Evolutionary conservation across 2,113 vertebrate genomes (phyloP), one percentile per base, ranked within the genome.

Genomic region (Mystacornis crossleyi): DNA sequence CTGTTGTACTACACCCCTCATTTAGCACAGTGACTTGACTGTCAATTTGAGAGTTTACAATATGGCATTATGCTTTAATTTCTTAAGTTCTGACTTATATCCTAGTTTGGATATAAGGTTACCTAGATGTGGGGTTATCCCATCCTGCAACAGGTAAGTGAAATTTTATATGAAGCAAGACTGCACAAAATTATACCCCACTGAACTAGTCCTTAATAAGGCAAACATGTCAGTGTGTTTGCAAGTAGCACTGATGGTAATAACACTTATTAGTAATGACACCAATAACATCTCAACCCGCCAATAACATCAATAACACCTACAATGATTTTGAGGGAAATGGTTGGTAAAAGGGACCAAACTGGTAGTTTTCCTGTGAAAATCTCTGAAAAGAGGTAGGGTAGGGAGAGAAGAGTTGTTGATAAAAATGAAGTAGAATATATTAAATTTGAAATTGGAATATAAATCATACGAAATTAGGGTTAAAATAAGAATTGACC

Each of bases 401-500:
- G 15, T 34, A 72, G 38, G 21, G 5, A 40, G 25, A 33, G 45
- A 48, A 43, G 45, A 33, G 33, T 62, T 50, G 23, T 18, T 70
- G 57, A 69, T 50, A 65, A 77, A 53, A 94, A 62, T 1, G 0
- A 74, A 86, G 48, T 18, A 64, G 75, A 83, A 75, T 74, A 57
- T 73, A 74, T 90, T 90, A 87, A 78, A 65, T 53, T 38, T 74
- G 70, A 86, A 90, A 93, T 69, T 53, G 60, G 8, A 84, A 53
- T 73, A 83, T 55, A 87, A 77, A 73, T 81, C 47, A 80, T 57
- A 82, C 60, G 24, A 78, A 96, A 94, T 88, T 77, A 36, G 38
- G 94, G 71, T 96, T 78, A 88, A 94, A 82, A 85, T 87, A 94
- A 75, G 26, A 85, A 77, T 81, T 86, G 89, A 54, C 72, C 77